Evolutionary conservation across 2,797 vertebrate species (phyloP).

Genomic region (Poeciliopsis turneri): DNA sequence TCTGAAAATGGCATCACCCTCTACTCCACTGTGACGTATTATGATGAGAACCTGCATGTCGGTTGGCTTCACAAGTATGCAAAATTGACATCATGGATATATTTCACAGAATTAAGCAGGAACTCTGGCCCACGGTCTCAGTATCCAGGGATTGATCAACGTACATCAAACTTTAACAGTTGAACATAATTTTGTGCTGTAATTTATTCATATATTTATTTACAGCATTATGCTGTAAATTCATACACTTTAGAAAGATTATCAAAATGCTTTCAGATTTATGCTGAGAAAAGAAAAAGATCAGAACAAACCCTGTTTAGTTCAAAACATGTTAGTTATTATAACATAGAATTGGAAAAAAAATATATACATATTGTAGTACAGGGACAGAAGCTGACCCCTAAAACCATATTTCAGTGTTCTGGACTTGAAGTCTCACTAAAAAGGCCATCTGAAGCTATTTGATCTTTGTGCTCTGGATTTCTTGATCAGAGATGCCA

Average conservation of each 20-base stretch:
- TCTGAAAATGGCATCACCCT: slow-evolving; percentile 94
- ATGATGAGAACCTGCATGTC: slow-evolving; percentile 89
- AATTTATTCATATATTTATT: slow-evolving; percentile 3
- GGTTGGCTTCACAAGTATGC: slow-evolving; percentile 93
- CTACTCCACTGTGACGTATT: slow-evolving; percentile 87
- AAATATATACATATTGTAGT: too few relatives aligned
- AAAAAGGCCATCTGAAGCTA: not conserved
- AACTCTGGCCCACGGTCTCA: not conserved
- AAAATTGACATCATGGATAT: not conserved
- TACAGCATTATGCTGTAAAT: not conserved
- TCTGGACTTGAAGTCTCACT: not conserved
- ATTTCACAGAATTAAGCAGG: not conserved
- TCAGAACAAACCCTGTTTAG: not conserved
- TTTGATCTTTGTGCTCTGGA: slow-evolving; percentile 19
- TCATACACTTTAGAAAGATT: not conserved
- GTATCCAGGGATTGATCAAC: not conserved
- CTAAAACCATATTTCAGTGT: not conserved
- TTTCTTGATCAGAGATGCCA: slow-evolving; percentile 82
- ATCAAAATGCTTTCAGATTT: not conserved
- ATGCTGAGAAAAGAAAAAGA: not conserved
- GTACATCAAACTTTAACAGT: not conserved
- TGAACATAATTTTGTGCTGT: not conserved
- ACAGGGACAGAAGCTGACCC: not conserved
- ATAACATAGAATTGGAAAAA: too few relatives aligned
- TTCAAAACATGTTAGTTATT: too few relatives aligned